Percentiles rank a stretch among this genome's conserved stretches.
Evolutionary conservation across 2,113 vertebrate species (phyloP).

Genomic region (Corvus hawaiiensis): DNA sequence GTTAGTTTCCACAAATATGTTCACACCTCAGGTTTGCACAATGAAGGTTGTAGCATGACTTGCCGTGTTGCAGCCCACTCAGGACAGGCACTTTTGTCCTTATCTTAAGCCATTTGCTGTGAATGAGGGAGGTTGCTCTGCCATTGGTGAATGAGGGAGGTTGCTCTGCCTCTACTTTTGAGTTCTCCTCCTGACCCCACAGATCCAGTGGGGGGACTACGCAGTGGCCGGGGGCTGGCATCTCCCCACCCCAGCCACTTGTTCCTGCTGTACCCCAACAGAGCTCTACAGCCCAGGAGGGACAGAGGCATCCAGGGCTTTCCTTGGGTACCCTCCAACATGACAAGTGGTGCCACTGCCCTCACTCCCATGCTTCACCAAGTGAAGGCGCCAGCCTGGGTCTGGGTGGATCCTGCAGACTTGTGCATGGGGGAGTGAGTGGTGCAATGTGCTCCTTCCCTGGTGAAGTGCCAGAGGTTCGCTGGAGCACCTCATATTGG

Average conservation of each 20-base stretch:
- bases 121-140: neutral
- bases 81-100: neutral
- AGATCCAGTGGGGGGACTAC: neutral
- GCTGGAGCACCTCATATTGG: neutral
- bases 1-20: neutral
- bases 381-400: neutral
- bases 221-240: neutral
- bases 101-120: neutral
- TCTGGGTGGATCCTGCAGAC: neutral
- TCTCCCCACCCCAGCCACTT: neutral
- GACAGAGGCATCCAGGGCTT: neutral
- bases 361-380: neutral
- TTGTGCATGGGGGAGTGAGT: rapidly evolving
- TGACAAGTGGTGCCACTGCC: neutral
- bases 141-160: rapidly evolving
- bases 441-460: neutral
- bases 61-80: neutral
- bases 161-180: neutral
- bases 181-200: neutral
- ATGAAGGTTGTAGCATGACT: neutral
- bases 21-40: neutral
- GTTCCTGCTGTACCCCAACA: neutral
- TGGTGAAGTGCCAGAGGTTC: neutral
- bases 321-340: neutral
- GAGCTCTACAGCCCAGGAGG: neutral